Evolutionary conservation across 2,113 vertebrate genomes (phyloP).

Genomic region (Cardinalis cardinalis): DNA sequence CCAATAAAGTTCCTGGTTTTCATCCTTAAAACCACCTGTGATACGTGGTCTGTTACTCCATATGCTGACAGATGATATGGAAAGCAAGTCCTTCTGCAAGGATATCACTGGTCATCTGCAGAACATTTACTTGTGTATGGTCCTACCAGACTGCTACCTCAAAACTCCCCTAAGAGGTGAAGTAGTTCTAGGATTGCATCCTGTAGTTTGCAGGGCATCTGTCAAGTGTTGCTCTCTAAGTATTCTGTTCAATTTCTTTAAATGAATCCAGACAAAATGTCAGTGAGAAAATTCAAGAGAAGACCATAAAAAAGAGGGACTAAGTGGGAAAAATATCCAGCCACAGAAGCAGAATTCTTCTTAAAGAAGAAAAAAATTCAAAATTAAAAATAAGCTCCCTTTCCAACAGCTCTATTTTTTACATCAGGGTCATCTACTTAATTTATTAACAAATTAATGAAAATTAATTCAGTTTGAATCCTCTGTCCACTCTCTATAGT

Average conservation of each 20-base stretch:
- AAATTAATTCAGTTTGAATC: neutral
- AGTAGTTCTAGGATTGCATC: neutral
- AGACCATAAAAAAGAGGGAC: neutral
- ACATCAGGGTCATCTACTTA: neutral
- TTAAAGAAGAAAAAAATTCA: neutral
- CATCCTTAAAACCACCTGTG: neutral
- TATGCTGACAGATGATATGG: neutral
- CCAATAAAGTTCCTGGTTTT: neutral
- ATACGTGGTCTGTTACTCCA: neutral
- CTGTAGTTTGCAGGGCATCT: neutral
- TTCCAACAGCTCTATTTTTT: neutral
- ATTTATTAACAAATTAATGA: neutral
- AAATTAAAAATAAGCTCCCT: neutral
- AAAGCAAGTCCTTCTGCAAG: neutral
- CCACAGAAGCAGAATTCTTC: neutral
- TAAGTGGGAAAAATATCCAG: accelerated
- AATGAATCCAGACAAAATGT: neutral
- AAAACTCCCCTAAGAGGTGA: neutral
- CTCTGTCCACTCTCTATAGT: neutral
- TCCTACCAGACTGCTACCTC: neutral
- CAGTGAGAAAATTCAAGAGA: neutral
- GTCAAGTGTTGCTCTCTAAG: neutral
- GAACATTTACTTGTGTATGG: neutral
- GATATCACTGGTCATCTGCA: neutral
- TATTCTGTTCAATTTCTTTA: neutral